Conservation (phyloP, 2,888 invertebrate genomes). For the Gari tellinella region DNA sequence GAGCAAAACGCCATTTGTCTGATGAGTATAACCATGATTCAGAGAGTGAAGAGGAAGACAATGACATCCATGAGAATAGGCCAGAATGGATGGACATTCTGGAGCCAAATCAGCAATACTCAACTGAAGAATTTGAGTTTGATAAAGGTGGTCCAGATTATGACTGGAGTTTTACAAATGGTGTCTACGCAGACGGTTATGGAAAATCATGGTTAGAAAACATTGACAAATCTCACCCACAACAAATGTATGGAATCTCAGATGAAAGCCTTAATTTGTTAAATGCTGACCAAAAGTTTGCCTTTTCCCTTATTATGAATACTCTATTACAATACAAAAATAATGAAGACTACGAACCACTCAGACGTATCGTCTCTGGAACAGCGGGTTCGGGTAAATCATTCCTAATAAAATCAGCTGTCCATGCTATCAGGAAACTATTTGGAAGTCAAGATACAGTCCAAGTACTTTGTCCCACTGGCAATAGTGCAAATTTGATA, state of each 20-base stretch:
- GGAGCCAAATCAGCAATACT: slow-evolving; percentile 36
- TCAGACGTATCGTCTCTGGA: slow-evolving; percentile 47
- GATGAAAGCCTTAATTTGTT: slow-evolving; percentile 31
- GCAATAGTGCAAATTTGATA: slow-evolving; percentile 60
- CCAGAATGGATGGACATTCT: slow-evolving; percentile 60
- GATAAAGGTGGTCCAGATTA: slow-evolving; percentile 63
- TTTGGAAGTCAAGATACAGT: slow-evolving; percentile 44
- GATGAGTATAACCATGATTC: background rate
- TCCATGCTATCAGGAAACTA: slow-evolving; percentile 31
- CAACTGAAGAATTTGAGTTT: slow-evolving; percentile 35
- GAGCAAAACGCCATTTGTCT: slow-evolving; percentile 14
- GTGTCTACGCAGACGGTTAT: slow-evolving; percentile 22
- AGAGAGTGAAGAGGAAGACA: background rate
- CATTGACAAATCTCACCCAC: background rate
- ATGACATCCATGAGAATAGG: slow-evolving; percentile 6
- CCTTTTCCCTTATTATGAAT: slow-evolving; percentile 51
- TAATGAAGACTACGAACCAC: slow-evolving; percentile 7
- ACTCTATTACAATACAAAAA: slow-evolving; percentile 25
- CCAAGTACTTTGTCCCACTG: slow-evolving; percentile 59
- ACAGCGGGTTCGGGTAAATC: slow-evolving; percentile 58
- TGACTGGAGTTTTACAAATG: background rate
- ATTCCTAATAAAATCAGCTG: slow-evolving; percentile 53
- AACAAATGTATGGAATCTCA: no score
- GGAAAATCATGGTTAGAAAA: background rate
- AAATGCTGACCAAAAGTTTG: slow-evolving; percentile 53